Evolutionary conservation across 2,888 invertebrate genomes (phyloP).

Genomic region (Deroplatys truncata): DNA sequence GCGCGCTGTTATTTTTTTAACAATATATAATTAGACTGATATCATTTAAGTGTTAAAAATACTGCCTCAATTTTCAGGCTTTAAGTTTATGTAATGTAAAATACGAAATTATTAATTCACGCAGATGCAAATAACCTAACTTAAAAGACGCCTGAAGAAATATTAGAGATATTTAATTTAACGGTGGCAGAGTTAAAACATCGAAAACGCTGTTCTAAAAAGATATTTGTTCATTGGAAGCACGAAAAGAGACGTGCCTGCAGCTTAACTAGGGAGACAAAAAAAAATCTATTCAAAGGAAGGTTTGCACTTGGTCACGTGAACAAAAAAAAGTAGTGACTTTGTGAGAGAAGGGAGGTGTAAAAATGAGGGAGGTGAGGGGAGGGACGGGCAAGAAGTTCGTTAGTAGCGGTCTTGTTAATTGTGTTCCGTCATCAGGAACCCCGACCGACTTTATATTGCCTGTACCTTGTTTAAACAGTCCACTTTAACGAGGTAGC

Average conservation of each 20-base stretch:
- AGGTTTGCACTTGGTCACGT: background rate
- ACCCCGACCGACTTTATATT: no score
- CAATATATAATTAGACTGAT: no score
- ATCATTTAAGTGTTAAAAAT: no score
- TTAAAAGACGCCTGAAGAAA: no score
- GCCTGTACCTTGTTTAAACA: background rate
- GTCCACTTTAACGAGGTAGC: background rate
- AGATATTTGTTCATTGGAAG: background rate
- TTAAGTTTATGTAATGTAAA: no score
- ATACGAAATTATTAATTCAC: no score
- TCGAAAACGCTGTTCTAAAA: background rate
- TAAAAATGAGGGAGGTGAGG: background rate
- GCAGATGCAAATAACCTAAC: no score
- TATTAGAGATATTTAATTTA: background rate
- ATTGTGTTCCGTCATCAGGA: background rate
- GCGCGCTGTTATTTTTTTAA: no score
- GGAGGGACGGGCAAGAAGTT: background rate
- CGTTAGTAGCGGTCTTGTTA: background rate
- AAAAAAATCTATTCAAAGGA: background rate
- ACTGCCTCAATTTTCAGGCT: no score
- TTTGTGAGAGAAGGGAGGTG: background rate
- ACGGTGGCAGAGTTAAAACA: background rate
- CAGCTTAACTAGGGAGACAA: background rate
- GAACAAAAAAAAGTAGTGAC: background rate
- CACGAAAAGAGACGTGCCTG: background rate